Conservation (phyloP, 2,113 vertebrate genomes). For the Poecilia latipinna region DNA sequence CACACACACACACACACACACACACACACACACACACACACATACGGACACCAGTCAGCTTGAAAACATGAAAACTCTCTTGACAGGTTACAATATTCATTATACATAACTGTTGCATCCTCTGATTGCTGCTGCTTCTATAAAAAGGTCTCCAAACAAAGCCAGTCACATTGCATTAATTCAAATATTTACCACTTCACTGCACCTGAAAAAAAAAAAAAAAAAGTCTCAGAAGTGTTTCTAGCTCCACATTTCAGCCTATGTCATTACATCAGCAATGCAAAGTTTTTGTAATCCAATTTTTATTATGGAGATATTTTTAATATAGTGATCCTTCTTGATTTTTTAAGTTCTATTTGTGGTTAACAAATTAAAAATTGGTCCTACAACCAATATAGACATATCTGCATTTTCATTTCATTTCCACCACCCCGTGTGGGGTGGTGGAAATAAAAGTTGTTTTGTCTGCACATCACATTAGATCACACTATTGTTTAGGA, state of each 20-base stretch:
- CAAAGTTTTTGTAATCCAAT: too few relatives aligned
- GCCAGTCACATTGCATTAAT: slow-evolving; percentile 65
- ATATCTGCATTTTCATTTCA: too few relatives aligned
- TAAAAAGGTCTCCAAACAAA: slow-evolving; percentile 64
- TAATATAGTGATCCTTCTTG: too few relatives aligned
- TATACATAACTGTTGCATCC: slow-evolving; percentile 18
- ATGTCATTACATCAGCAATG: too few relatives aligned
- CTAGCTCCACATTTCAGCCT: too few relatives aligned
- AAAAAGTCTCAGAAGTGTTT: not conserved
- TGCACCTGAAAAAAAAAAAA: slow-evolving; percentile 48
- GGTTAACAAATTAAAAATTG: too few relatives aligned
- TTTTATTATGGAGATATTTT: too few relatives aligned
- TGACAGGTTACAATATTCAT: slow-evolving; percentile 4
- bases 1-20: not conserved
- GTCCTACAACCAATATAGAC: too few relatives aligned
- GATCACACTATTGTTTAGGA: not conserved
- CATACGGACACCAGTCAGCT: not conserved
- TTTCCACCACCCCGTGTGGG: too few relatives aligned
- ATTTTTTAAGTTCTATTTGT: too few relatives aligned
- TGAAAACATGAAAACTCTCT: slow-evolving; percentile 8
- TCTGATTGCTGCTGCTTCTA: slow-evolving; percentile 23
- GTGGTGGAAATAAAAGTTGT: too few relatives aligned
- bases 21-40: not conserved
- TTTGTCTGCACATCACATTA: not conserved
- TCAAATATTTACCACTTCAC: slow-evolving; percentile 51